Evolutionary conservation across 1,140 invertebrate genomes (phyloP).

Genomic region (Rhagoletis zephyria): DNA sequence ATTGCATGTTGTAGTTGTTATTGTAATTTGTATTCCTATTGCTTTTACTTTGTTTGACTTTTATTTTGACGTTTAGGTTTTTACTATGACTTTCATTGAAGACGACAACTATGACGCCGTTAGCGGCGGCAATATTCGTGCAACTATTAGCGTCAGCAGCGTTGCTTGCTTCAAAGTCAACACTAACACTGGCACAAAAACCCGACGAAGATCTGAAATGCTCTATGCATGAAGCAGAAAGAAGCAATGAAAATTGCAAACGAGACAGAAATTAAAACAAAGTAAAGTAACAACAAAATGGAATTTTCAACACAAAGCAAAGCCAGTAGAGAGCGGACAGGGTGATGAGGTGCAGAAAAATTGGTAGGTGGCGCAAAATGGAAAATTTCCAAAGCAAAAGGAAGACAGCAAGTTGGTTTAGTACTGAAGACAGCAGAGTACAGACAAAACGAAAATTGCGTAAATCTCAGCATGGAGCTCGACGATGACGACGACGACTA

Average conservation of each 20-base stretch:
- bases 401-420: neutral
- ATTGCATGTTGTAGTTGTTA: slow-evolving; percentile 25
- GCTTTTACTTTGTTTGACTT: slow-evolving; percentile 58
- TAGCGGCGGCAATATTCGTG: neutral
- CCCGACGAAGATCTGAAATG: neutral
- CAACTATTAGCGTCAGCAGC: slow-evolving; percentile 18
- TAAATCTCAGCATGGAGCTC: neutral
- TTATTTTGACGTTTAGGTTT: slow-evolving; percentile 71
- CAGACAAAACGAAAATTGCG: neutral
- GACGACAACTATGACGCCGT: slow-evolving; percentile 59
- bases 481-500: neutral
- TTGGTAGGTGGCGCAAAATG: neutral
- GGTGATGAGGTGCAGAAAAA: neutral
- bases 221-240: neutral
- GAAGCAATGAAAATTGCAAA: neutral
- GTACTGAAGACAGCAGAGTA: neutral
- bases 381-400: neutral
- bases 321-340: neutral
- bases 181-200: neutral
- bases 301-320: neutral
- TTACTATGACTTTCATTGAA: slow-evolving; percentile 74
- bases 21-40: slow-evolving; percentile 40
- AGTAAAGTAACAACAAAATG: neutral
- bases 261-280: slow-evolving; percentile 24
- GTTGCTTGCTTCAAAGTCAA: neutral